These are phyloP conservation scores for Timema podura DNA, from an alignment of 2,888 invertebrate species.

Conservation along the genomic window DNA sequence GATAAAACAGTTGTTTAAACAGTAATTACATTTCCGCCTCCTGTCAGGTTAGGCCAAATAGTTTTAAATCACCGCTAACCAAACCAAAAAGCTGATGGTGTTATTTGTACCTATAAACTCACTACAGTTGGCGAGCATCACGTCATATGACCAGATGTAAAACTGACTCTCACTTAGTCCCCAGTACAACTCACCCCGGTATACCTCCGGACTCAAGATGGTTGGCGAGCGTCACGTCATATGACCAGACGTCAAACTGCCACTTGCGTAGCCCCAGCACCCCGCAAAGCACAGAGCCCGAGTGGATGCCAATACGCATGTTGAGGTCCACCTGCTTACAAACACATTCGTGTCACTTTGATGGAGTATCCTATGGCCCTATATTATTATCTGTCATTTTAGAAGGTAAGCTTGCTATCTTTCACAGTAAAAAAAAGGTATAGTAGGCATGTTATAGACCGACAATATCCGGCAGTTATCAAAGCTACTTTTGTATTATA, in stretches of 20 bases:
- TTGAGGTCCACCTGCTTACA: constrained; percentile 76
- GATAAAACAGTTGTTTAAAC: constrained; percentile 21
- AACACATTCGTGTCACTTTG: too few species aligned
- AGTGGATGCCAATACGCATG: constrained; percentile 98
- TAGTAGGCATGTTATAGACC: too few species aligned
- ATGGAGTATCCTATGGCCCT: too few species aligned
- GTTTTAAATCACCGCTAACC: too few species aligned
- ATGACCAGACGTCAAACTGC: constrained; percentile 93
- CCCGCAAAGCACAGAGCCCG: constrained; percentile 92
- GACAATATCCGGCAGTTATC: too few species aligned
- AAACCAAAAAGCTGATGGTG: too few species aligned
- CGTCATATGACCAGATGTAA: constrained; percentile 92
- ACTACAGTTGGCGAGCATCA: constrained; percentile 95
- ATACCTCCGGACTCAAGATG: constrained; percentile 96
- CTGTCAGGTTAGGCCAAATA: too few species aligned
- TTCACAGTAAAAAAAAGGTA: too few species aligned
- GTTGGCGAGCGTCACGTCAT: constrained; percentile 94
- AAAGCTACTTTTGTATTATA: too few species aligned
- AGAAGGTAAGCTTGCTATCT: too few species aligned
- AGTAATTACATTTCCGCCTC: too few species aligned
- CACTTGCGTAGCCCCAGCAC: constrained; percentile 88
- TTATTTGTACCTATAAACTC: constrained; percentile 82
- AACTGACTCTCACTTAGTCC: constrained; percentile 91
- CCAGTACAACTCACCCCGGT: constrained; percentile 69
- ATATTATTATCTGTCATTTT: too few species aligned